Base-by-base conservation (phyloP, 2,113 vertebrate species). In the Sula dactylatra region DNA sequence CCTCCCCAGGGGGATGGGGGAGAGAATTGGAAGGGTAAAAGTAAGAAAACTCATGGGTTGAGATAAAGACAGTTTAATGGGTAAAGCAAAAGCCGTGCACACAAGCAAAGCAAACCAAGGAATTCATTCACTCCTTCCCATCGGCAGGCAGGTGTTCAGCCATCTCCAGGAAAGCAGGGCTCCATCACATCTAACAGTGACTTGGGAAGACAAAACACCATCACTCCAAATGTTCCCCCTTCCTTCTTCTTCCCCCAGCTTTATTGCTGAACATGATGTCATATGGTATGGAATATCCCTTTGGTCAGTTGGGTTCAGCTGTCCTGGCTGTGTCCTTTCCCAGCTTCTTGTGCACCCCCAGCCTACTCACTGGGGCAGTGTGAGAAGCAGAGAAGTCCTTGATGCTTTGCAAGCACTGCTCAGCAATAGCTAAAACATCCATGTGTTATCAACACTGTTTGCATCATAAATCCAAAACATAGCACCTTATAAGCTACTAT, bases 311-410 rank as follows among this genome's bases (percentile, higher is more conserved):
- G 14, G 16, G 6, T 25, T 32, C 79, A 59, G 58, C 25, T 72
- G 38, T 59, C 17, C 12, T 6, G 2, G 8, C 8, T 72, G 36
- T n/a, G 16, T 34, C 42, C 7, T 25, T 21, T 54, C 29, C 17
- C 36, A 65, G 0, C 12, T 20, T 4, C 73, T 64, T 36, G 58
- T 64, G 36, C 42, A 36, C 14, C 7, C 38, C 15, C 31, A 59
- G 55, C 25, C 25, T 55, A 0, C 20, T 65, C 0, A 0, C 29
- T 52, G 9, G 8, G 29, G 13, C 14, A 13, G 5, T 0, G 1
- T 16, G 34, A 66, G 24, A 19, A 71, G 31, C 22, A 29, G 45
- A 78, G 47, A 72, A 70, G 1, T 2, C 34, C 14, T 47, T 54
- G 27, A 26, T 3, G 0, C 5, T 64, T 22, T 49, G 25, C 4